Evolutionary conservation across 2,797 vertebrate species (phyloP).

Genomic region (Helicolenus hilgendorfi): DNA sequence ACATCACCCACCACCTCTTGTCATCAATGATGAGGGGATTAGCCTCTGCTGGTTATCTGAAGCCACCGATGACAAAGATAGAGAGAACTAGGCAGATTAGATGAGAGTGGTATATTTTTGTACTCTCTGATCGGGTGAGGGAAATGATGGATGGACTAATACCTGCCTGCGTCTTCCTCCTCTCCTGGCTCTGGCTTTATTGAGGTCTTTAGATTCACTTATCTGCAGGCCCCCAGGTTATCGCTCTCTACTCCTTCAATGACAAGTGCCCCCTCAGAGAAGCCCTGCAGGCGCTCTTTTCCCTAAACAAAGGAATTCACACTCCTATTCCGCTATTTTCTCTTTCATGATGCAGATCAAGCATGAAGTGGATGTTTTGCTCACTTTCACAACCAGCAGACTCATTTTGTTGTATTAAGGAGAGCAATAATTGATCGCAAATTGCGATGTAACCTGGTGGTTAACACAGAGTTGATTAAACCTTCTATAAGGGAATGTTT

Average conservation of each 20-base stretch:
- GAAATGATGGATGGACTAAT: conserved; percentile 89
- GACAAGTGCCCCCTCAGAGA: conserved; percentile 77
- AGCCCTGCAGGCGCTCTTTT: conserved; percentile 51
- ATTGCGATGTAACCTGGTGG: not conserved
- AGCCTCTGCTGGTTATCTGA: conserved; percentile 70
- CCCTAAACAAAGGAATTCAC: conserved; percentile 60
- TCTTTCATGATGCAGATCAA: conserved; percentile 22
- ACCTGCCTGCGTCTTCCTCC: conserved; percentile 70
- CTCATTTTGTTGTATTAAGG: not conserved
- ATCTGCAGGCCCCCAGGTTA: conserved; percentile 78
- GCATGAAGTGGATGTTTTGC: not conserved
- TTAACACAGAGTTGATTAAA: conserved; percentile 7
- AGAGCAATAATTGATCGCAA: not conserved
- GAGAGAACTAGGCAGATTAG: conserved; percentile 73
- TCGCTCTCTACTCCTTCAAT: conserved; percentile 73
- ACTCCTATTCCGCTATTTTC: not conserved
- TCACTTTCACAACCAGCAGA: not conserved
- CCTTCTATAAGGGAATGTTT: not conserved
- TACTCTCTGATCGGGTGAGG: conserved; percentile 80
- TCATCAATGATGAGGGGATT: conserved; percentile 63
- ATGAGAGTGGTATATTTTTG: conserved; percentile 84
- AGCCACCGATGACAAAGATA: conserved; percentile 76
- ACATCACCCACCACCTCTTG: conserved; percentile 20
- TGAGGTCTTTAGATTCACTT: conserved; percentile 89
- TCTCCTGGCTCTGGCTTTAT: conserved; percentile 77